Conservation (phyloP, 2,888 invertebrate genomes). For the Formica aserva region DNA sequence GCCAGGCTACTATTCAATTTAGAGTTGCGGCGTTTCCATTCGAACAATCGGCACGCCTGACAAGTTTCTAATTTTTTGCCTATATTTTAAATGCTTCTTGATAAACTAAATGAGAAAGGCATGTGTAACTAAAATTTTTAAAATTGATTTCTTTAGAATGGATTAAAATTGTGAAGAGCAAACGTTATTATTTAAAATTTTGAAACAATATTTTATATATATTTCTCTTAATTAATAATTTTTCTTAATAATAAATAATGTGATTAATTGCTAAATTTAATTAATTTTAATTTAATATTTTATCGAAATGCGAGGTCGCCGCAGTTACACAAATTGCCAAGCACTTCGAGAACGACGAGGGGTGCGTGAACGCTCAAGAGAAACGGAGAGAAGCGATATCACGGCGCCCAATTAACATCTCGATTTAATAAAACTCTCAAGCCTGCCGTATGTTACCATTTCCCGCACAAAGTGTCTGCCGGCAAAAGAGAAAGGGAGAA, state of each 20-base stretch:
- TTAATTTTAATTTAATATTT: not conserved
- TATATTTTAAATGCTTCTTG: not conserved
- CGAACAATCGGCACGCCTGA: not conserved
- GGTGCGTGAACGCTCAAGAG: slow-evolving; percentile 9
- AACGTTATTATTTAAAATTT: not conserved
- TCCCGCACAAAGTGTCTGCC: slow-evolving; percentile 63
- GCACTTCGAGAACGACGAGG: not conserved
- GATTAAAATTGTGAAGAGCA: slow-evolving; percentile 2
- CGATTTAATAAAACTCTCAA: slow-evolving; percentile 82
- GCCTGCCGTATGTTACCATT: slow-evolving; percentile 83
- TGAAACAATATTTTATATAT: not conserved
- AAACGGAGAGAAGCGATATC: slow-evolving; percentile 48
- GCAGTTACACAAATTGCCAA: slow-evolving; percentile 7
- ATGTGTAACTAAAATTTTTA: not conserved
- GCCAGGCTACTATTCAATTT: not conserved
- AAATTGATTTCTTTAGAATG: not conserved
- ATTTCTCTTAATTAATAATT: slow-evolving; percentile 2
- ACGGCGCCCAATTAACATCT: slow-evolving; percentile 81
- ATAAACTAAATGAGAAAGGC: not conserved
- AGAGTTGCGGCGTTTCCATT: not conserved
- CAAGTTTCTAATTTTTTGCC: not conserved
- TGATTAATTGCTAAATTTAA: not conserved
- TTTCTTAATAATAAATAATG: not conserved
- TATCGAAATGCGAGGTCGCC: not conserved
- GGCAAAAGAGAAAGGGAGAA: slow-evolving; percentile 23